phyloP scores from a whole-genome alignment of 2,797 vertebrate species.

The Acestrorhynchus altus region DNA sequence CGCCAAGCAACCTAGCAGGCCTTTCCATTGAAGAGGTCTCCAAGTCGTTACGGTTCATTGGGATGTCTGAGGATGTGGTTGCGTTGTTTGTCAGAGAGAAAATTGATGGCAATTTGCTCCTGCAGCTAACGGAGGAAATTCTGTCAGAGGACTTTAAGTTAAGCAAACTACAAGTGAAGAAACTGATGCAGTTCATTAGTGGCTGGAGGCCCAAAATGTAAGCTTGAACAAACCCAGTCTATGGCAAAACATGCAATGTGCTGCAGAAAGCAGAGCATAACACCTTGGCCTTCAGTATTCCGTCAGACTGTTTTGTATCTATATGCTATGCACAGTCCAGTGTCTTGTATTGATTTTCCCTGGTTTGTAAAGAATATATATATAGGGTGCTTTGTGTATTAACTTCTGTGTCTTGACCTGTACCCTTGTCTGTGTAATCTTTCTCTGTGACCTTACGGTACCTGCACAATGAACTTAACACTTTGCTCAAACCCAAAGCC shows the following conservation, averaged over 20 bases:
- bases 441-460: slow-evolving; percentile 53
- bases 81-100: slow-evolving; percentile 92
- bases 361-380: slow-evolving; percentile 69
- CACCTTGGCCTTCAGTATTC: slow-evolving; percentile 75
- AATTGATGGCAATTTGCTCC: slow-evolving; percentile 94
- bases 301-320: slow-evolving; percentile 80
- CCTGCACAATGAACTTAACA: slow-evolving; percentile 58
- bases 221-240: slow-evolving; percentile 51
- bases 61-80: slow-evolving; percentile 90
- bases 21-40: slow-evolving; percentile 95
- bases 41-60: slow-evolving; percentile 92
- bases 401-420: slow-evolving; percentile 63
- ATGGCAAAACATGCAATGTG: slow-evolving; percentile 54
- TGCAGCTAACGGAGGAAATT: slow-evolving; percentile 97
- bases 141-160: slow-evolving; percentile 95
- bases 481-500: slow-evolving; percentile 63
- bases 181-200: slow-evolving; percentile 96
- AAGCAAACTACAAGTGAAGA: slow-evolving; percentile 98
- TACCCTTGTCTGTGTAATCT: slow-evolving; percentile 50
- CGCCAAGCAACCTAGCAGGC: slow-evolving; percentile 84
- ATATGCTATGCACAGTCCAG: slow-evolving; percentile 84
- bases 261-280: slow-evolving; percentile 54
- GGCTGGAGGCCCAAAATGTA: slow-evolving; percentile 98
- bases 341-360: slow-evolving; percentile 72
- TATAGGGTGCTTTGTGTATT: slow-evolving; percentile 80